Conservation (phyloP, 2,797 vertebrate genomes). For the Chanos chanos region DNA sequence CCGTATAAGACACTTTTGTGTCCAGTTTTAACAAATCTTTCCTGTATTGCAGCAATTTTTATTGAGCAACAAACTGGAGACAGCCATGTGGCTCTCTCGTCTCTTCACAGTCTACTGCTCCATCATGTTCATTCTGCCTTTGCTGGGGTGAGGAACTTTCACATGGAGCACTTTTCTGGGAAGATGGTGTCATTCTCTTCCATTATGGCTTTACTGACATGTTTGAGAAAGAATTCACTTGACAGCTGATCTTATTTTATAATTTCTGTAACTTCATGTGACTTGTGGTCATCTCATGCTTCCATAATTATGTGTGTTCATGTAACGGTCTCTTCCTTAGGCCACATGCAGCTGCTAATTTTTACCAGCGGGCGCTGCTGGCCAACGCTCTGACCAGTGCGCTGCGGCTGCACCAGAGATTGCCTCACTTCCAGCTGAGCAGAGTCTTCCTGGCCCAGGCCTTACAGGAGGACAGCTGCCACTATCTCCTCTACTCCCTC, state of each 20-base stretch:
- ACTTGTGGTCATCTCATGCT: too few relatives aligned
- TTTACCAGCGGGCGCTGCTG: conserved; percentile 95
- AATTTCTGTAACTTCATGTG: not conserved
- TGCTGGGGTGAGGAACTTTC: conserved; percentile 85
- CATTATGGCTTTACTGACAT: not conserved
- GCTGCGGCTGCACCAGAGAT: conserved; percentile 90
- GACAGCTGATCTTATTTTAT: not conserved
- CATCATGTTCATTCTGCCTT: conserved; percentile 91
- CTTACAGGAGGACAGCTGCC: conserved; percentile 95
- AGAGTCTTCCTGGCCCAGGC: conserved; percentile 92
- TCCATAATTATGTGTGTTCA: too few relatives aligned
- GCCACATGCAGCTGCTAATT: conserved; percentile 91
- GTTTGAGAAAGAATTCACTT: too few relatives aligned
- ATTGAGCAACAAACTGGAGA: conserved; percentile 93
- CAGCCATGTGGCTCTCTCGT: conserved; percentile 97
- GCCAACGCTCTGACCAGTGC: conserved; percentile 98
- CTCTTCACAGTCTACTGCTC: conserved; percentile 97
- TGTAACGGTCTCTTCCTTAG: too few relatives aligned
- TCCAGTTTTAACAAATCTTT: conserved; percentile 12
- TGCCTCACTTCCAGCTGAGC: conserved; percentile 94
- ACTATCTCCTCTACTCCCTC: conserved; percentile 95
- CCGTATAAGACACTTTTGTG: too few relatives aligned
- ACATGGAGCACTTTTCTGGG: not conserved
- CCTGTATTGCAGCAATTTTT: conserved; percentile 85
- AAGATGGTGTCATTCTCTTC: not conserved